A percentile compares a stretch with the other conserved stretches of the same genome.
Evolutionary conservation across 2,113 vertebrate genomes (phyloP).

Genomic region (Talpa occidentalis): DNA sequence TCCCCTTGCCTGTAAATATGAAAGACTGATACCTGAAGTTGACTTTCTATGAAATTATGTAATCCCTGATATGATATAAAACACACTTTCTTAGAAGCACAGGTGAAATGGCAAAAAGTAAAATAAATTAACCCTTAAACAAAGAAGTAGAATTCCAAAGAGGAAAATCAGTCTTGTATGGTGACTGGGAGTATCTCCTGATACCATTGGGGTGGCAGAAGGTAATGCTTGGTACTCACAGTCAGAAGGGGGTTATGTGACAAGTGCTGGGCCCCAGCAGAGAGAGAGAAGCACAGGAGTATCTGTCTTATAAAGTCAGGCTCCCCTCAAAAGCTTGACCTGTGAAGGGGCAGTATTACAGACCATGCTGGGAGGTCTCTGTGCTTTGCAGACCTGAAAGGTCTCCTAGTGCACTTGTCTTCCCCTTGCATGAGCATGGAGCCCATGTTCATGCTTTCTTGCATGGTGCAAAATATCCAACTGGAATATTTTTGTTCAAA

Average conservation of each 20-base stretch:
- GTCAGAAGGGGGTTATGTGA: accelerated
- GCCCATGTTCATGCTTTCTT: neutral
- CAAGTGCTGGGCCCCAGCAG: too few relatives aligned
- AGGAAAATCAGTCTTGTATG: too few relatives aligned
- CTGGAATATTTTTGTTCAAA: neutral
- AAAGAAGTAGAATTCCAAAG: neutral
- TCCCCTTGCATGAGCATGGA: neutral
- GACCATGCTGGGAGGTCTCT: accelerated
- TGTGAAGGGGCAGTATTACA: too few relatives aligned
- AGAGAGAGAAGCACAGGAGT: neutral
- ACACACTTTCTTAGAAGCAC: neutral
- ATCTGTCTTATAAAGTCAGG: neutral
- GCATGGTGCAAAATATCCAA: neutral
- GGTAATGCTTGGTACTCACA: accelerated
- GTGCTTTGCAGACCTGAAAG: too few relatives aligned
- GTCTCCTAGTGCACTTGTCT: accelerated
- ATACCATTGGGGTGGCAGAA: neutral
- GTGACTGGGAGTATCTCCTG: neutral
- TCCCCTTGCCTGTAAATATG: neutral
- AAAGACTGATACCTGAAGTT: neutral
- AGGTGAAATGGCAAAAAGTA: neutral
- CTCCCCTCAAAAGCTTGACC: neutral
- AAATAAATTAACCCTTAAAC: neutral
- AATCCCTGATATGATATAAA: neutral
- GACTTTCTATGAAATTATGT: neutral